phyloP scores from a whole-genome alignment of 2,797 vertebrate genomes.

The Sitta carolinensis region DNA sequence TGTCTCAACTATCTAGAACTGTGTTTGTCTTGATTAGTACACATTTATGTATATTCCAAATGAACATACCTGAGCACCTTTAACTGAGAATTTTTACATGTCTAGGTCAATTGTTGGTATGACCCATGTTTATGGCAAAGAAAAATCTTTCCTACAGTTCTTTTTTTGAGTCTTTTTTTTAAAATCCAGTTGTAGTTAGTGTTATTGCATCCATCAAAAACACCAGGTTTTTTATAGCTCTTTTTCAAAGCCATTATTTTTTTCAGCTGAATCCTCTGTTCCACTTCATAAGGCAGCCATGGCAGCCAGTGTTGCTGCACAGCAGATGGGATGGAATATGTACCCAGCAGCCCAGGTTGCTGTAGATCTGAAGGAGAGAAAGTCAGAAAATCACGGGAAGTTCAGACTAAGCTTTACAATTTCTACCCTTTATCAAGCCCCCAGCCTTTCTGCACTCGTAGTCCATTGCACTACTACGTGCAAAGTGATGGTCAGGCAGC shows the following conservation, averaged over 20 bases:
- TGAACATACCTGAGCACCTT: background rate
- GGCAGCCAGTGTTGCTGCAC: background rate
- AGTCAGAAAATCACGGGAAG: background rate
- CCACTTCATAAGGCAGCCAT: background rate
- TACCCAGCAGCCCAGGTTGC: background rate
- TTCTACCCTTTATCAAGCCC: background rate
- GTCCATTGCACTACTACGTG: accelerated
- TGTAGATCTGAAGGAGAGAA: background rate
- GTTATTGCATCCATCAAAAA: background rate
- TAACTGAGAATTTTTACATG: background rate
- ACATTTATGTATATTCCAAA: background rate
- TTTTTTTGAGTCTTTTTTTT: background rate
- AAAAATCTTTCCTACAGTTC: background rate
- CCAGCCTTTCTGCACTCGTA: background rate
- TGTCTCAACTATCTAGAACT: background rate
- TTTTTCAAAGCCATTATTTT: background rate
- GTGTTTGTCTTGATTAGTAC: background rate
- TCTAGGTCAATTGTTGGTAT: background rate
- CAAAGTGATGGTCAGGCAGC: background rate
- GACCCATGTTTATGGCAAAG: background rate
- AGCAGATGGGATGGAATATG: background rate
- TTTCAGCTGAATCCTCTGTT: background rate
- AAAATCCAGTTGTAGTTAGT: background rate
- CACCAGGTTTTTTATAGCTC: background rate
- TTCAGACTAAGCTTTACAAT: background rate